phyloP scores from a whole-genome alignment of 2,113 vertebrate genomes.

The Coturnix japonica region DNA sequence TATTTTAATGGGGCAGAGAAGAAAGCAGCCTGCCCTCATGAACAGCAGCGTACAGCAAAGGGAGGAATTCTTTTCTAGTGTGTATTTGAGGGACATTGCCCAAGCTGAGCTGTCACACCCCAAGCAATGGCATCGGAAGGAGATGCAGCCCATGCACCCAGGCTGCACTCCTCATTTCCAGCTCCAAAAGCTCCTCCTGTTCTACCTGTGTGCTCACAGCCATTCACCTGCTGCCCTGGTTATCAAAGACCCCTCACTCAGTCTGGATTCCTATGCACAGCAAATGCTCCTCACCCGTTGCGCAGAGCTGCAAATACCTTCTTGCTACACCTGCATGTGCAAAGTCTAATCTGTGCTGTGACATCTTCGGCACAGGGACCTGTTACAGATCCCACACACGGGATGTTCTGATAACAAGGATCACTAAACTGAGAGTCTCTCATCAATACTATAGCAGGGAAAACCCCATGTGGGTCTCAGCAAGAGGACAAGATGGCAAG shows the following conservation, averaged over 20 bases:
- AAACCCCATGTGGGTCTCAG: not conserved
- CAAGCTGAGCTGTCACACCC: not conserved
- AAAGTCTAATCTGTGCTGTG: not conserved
- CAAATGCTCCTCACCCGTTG: not conserved
- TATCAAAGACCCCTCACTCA: not conserved
- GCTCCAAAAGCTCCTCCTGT: not conserved
- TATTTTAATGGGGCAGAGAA: slow-evolving; percentile 20
- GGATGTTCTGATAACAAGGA: not conserved
- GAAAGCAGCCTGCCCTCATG: not conserved
- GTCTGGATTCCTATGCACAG: not conserved
- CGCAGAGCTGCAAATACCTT: not conserved
- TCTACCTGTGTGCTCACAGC: fast-evolving
- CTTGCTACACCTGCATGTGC: fast-evolving
- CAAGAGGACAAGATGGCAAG: slow-evolving; percentile 7
- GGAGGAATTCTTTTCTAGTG: not conserved
- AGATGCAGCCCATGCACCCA: not conserved
- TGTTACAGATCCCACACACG: fast-evolving
- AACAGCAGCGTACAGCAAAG: fast-evolving
- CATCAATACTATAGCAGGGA: not conserved
- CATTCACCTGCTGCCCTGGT: fast-evolving
- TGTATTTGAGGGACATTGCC: fast-evolving
- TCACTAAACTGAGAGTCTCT: not conserved
- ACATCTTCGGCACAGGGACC: not conserved
- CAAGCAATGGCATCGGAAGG: not conserved
- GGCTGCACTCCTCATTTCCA: not conserved